Evolutionary conservation across 2,888 invertebrate genomes (phyloP).

Genomic region (Bursaphelenchus okinawaensis): DNA sequence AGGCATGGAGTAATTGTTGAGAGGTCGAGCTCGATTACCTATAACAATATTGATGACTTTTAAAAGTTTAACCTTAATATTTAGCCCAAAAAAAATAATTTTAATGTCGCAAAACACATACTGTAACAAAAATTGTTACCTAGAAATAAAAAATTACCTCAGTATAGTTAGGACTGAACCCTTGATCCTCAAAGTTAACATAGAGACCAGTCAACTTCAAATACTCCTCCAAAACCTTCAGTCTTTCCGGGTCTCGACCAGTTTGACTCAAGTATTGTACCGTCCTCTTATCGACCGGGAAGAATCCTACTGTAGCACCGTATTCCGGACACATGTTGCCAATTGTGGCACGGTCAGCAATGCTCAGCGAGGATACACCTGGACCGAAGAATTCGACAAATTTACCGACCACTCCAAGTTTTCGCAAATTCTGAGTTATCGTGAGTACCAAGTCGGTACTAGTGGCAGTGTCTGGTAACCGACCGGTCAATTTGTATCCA

Average conservation of each 20-base stretch:
- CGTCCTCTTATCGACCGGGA: constrained; percentile 44
- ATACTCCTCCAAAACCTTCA: constrained; percentile 67
- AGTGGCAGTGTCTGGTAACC: constrained; percentile 75
- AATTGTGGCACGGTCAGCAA: constrained; percentile 90
- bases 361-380: constrained; percentile 80
- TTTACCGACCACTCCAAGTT: constrained; percentile 91
- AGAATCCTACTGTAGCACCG: constrained; percentile 72
- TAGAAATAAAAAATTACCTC: constrained; percentile 29
- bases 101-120: too few relatives aligned
- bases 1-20: constrained; percentile 83
- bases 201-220: constrained; percentile 75
- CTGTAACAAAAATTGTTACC: too few relatives aligned
- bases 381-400: constrained; percentile 98
- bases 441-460: constrained; percentile 82
- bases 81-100: too few relatives aligned
- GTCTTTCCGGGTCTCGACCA: constrained; percentile 39
- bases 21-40: constrained; percentile 79
- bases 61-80: not conserved
- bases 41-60: constrained; percentile 17
- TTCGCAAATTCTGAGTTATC: constrained; percentile 71
- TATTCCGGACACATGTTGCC: constrained; percentile 99
- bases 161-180: constrained; percentile 50
- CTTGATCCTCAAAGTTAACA: constrained; percentile 70
- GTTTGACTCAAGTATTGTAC: constrained; percentile 46
- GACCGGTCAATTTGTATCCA: constrained; percentile 81